Conservation (phyloP, 2,113 vertebrate species). For the Mesembrinibis cayennensis region DNA sequence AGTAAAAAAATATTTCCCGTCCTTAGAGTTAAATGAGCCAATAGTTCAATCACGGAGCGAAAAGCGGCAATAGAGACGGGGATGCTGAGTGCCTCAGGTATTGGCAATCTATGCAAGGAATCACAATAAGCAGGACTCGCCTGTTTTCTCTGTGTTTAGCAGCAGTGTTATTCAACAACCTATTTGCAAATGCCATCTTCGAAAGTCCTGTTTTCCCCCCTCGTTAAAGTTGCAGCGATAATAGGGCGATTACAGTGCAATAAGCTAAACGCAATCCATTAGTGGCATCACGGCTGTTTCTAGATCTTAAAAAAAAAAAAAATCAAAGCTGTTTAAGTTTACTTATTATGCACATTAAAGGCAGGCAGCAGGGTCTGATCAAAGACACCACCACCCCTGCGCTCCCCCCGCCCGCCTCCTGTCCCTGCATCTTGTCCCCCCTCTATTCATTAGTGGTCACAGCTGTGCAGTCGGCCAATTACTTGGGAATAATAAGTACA, state of each 20-base stretch:
- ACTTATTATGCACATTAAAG: slow-evolving; percentile 67
- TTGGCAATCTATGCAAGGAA: slow-evolving; percentile 52
- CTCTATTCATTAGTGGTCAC: slow-evolving; percentile 73
- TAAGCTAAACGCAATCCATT: slow-evolving; percentile 62
- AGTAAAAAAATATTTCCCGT: slow-evolving; percentile 67
- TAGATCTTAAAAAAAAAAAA: slow-evolving; percentile 13
- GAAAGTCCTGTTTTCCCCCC: slow-evolving; percentile 14
- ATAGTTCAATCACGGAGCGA: slow-evolving; percentile 42
- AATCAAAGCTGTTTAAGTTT: slow-evolving; percentile 65
- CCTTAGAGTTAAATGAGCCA: slow-evolving; percentile 62
- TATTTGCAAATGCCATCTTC: slow-evolving; percentile 59
- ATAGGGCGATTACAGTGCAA: slow-evolving; percentile 64
- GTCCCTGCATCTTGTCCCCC: slow-evolving; percentile 18
- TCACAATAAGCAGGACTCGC: slow-evolving; percentile 33
- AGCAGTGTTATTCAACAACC: slow-evolving; percentile 49
- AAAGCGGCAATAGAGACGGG: slow-evolving; percentile 15
- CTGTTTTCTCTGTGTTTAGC: slow-evolving; percentile 9
- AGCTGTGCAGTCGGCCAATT: slow-evolving; percentile 74
- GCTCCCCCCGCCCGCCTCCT: neutral
- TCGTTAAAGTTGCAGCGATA: slow-evolving; percentile 54
- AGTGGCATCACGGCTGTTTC: slow-evolving; percentile 28
- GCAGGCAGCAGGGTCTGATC: slow-evolving; percentile 38
- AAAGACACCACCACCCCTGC: slow-evolving; percentile 33
- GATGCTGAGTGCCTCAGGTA: slow-evolving; percentile 47
- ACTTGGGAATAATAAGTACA: slow-evolving; percentile 77